Base-by-base conservation (phyloP, 2,113 vertebrate genomes). In the Perca flavescens region DNA sequence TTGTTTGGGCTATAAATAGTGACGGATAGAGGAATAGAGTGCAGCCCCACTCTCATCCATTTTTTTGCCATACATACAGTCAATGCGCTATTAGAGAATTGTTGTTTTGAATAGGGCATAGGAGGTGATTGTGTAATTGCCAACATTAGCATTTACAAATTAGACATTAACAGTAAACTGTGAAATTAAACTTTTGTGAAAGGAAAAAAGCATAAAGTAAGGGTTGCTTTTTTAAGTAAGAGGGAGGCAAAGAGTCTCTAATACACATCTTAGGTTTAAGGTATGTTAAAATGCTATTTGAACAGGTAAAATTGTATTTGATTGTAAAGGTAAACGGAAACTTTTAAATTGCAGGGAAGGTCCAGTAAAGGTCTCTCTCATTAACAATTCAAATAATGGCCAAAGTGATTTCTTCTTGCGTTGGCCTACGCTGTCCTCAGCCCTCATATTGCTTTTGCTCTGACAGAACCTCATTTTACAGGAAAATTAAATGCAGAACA, bases 1-100 rank as follows among this genome's bases (percentile, higher is more conserved):
- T 95, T 95, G 94, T 95, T 92, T 89, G 87, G 88, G 89, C 94
- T 96, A 95, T 95, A 95, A 95, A 95, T 95, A 95, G 94, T 88
- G 89, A 92, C 47, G 28, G 85, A 91, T 90, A 91, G 86, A 86
- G 82, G 76, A 67, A 80, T 74, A 25, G 80, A 83, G 67, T 72
- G 65, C 22, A 21, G 34, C 21, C 11, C 77, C 52, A 58, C 53
- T 56, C 28, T 87, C 77, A 89, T 84, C 85, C 21, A 79, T 89
- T 90, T 77, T 80, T 57, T 63, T 54, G 54, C 53, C 79, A 80
- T 86, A 88, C 81, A 83, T 84, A 75, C 72, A 77, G 54, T 77
- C 67, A 80, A 79, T 84, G 85, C 14, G 14, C 63, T 82, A 83
- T 85, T 84, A 88, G 81, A 53, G 66, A 58, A 86, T 86, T 89